These are phyloP conservation scores for Gonatopus flavifemur DNA, from an alignment of 1,140 invertebrate genomes.

Conservation along the genomic window DNA sequence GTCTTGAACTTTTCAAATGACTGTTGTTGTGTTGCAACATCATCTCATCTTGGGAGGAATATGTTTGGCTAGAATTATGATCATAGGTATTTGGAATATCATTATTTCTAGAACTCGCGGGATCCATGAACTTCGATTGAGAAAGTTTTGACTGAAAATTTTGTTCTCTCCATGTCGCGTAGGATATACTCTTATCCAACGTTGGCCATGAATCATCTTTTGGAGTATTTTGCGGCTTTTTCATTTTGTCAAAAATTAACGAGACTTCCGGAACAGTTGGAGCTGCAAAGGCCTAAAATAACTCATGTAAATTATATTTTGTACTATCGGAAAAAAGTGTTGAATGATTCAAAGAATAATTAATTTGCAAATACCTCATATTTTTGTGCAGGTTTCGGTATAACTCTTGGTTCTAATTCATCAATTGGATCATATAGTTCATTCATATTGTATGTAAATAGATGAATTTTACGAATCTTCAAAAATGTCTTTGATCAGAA, in stretches of 20 bases:
- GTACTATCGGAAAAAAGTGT: not conserved
- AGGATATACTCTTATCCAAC: slow-evolving; percentile 21
- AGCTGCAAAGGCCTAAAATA: slow-evolving; percentile 27
- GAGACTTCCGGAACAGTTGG: slow-evolving; percentile 43
- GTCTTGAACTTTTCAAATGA: not conserved
- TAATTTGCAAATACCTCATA: slow-evolving; percentile 25
- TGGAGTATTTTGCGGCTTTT: not conserved
- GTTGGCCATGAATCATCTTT: slow-evolving; percentile 1
- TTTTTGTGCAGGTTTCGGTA: slow-evolving; percentile 31
- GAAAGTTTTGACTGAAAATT: slow-evolving; percentile 18
- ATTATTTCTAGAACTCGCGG: not conserved
- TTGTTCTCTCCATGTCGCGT: slow-evolving; percentile 39
- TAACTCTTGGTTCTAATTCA: slow-evolving; percentile 37
- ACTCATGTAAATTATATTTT: not conserved
- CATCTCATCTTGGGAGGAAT: not conserved
- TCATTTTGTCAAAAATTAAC: slow-evolving; percentile 31
- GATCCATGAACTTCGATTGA: not conserved
- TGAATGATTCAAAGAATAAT: not conserved
- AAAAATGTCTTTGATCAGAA: no score
- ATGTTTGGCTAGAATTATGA: not conserved
- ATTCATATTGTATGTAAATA: no score
- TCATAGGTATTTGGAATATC: not conserved
- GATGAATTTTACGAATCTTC: no score
- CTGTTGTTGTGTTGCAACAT: not conserved
- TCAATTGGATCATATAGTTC: slow-evolving; percentile 16